Percentiles rank a stretch among this genome's conserved stretches.
Evolutionary conservation across 2,888 invertebrate genomes (phyloP).

Genomic region (Nymphalis polychloros): DNA sequence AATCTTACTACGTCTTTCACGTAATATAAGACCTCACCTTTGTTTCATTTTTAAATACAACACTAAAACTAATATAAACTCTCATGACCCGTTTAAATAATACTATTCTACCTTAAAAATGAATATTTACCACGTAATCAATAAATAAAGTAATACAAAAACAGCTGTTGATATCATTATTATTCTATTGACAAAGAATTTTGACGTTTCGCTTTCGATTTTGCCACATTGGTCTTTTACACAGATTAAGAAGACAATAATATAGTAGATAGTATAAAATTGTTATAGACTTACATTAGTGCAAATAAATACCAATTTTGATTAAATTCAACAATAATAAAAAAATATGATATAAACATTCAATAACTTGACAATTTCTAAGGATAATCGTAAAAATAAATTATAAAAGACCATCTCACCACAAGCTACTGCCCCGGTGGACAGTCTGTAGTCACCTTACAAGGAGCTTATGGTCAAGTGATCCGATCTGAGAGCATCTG

Average conservation of each 20-base stretch:
- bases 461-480: too few species aligned
- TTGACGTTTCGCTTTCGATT: slow-evolving; percentile 41
- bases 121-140: slow-evolving; percentile 36
- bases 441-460: too few species aligned
- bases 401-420: too few species aligned
- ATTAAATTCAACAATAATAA: too few species aligned
- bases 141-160: slow-evolving; percentile 32
- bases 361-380: too few species aligned
- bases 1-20: slow-evolving; percentile 15
- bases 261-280: slow-evolving; percentile 2
- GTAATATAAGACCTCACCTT: slow-evolving; percentile 59
- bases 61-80: slow-evolving; percentile 60
- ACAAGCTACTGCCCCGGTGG: too few species aligned
- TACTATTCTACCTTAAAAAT: slow-evolving; percentile 39
- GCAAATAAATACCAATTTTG: too few species aligned
- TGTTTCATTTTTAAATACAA: slow-evolving; percentile 75
- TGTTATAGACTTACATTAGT: too few species aligned
- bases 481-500: too few species aligned
- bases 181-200: slow-evolving; percentile 49
- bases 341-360: too few species aligned
- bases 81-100: slow-evolving; percentile 62
- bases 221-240: slow-evolving; percentile 37
- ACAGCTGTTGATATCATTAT: slow-evolving; percentile 37
- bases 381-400: too few species aligned
- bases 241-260: not conserved